A percentile compares a stretch with the other conserved stretches of the same genome.
phyloP scores from a whole-genome alignment of 1,140 invertebrate genomes.

The Aradophagus sp. region DNA sequence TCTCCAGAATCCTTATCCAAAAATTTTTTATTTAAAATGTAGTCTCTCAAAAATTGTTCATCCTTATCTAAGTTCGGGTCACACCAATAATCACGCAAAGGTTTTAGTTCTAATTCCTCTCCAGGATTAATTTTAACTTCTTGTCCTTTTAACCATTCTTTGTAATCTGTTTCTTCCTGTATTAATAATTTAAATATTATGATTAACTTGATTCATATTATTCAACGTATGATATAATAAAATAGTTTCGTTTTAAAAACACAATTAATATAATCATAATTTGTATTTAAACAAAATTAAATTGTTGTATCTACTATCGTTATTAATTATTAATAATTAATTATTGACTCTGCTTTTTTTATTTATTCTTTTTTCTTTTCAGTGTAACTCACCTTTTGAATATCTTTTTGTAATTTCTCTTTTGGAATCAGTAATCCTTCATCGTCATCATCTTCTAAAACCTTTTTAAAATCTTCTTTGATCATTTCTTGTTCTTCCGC shows the following conservation, averaged over 20 bases:
- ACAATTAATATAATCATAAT: too few relatives aligned
- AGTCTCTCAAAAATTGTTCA: constrained; percentile 94
- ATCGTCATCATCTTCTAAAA: constrained; percentile 72
- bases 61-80: constrained; percentile 85
- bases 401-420: constrained; percentile 79
- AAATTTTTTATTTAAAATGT: constrained; percentile 90
- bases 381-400: constrained; percentile 72
- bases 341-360: too few relatives aligned
- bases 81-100: constrained; percentile 89
- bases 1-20: constrained; percentile 78
- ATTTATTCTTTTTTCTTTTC: too few relatives aligned
- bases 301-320: too few relatives aligned
- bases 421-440: constrained; percentile 77
- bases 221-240: too few relatives aligned
- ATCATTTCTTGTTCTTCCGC: constrained; percentile 82
- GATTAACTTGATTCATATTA: too few relatives aligned
- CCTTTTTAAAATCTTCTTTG: constrained; percentile 80
- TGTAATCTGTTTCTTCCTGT: constrained; percentile 81
- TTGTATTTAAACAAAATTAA: too few relatives aligned
- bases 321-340: too few relatives aligned
- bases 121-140: constrained; percentile 79
- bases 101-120: constrained; percentile 81
- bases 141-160: constrained; percentile 88
- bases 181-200: too few relatives aligned
- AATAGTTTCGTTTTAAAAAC: too few relatives aligned